Percentiles rank a stretch among this genome's conserved stretches.
phyloP scores from a whole-genome alignment of 2,888 invertebrate genomes.

The Coremacera marginata region DNA sequence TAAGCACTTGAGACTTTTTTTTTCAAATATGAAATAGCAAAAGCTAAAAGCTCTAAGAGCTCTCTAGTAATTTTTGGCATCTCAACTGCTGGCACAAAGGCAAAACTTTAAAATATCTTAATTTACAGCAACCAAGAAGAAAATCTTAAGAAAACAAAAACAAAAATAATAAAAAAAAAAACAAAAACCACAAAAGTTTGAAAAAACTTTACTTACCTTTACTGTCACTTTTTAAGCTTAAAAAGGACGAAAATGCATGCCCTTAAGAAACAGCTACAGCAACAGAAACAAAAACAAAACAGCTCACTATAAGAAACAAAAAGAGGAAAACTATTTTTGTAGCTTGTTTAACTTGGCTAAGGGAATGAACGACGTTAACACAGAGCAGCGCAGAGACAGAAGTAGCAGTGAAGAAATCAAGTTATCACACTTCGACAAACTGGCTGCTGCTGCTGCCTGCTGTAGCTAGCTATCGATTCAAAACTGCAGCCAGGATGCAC shows the following conservation, averaged over 20 bases:
- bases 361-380: background rate
- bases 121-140: background rate
- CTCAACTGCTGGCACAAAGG: background rate
- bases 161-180: background rate
- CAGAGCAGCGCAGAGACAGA: background rate
- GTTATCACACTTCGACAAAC: constrained; percentile 26
- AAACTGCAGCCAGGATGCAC: no score
- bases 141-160: background rate
- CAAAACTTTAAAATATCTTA: constrained; percentile 6
- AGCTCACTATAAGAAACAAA: background rate
- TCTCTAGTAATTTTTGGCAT: no score
- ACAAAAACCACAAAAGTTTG: constrained; percentile 17
- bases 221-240: constrained; percentile 6
- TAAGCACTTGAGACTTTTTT: no score
- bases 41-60: no score
- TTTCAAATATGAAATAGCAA: no score
- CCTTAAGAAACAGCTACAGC: background rate
- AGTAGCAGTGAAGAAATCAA: background rate
- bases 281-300: background rate
- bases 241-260: background rate
- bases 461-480: background rate
- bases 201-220: constrained; percentile 32
- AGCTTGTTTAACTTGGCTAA: background rate
- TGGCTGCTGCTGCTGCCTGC: constrained; percentile 10
- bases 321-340: constrained; percentile 11